phyloP scores from a whole-genome alignment of 92 coral and sea anemone species.

The Phenganax stokvisi region DNA sequence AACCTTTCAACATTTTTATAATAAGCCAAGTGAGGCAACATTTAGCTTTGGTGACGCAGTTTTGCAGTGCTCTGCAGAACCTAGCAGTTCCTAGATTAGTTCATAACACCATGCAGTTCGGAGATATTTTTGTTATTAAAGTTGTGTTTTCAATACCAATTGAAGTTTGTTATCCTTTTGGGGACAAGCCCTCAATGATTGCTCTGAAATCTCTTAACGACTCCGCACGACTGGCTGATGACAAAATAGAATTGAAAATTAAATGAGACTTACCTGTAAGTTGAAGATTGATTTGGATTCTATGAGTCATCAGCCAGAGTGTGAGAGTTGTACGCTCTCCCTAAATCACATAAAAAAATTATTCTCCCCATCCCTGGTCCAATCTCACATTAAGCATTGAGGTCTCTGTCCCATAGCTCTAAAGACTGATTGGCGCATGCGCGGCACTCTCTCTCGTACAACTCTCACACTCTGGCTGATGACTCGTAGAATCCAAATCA shows the following conservation, averaged over 20 bases:
- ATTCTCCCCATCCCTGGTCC: too few species aligned
- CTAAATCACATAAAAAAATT: too few species aligned
- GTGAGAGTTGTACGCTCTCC: too few species aligned
- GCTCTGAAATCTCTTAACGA: slow-evolving; percentile 41
- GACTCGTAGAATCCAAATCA: too few species aligned
- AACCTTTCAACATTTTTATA: slow-evolving; percentile 41
- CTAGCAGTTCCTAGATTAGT: neutral
- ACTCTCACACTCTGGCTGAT: too few species aligned
- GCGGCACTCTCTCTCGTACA: too few species aligned
- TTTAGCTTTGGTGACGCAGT: slow-evolving; percentile 41
- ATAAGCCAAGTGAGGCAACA: slow-evolving; percentile 26
- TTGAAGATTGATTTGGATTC: too few species aligned
- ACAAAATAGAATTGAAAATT: neutral
- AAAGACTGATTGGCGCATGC: neutral
- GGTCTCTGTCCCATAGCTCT: too few species aligned
- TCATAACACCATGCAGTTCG: neutral
- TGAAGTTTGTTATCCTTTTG: neutral
- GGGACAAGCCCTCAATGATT: slow-evolving; percentile 32
- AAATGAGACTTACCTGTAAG: too few species aligned
- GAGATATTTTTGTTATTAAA: neutral
- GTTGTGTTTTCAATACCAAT: neutral
- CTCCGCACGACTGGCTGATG: slow-evolving; percentile 35
- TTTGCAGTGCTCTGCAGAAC: neutral
- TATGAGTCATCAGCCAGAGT: too few species aligned
- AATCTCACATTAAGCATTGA: too few species aligned